These are phyloP conservation scores for Galagoides demidoff DNA, from an alignment of 2,797 vertebrate genomes.

Conservation along the genomic window DNA sequence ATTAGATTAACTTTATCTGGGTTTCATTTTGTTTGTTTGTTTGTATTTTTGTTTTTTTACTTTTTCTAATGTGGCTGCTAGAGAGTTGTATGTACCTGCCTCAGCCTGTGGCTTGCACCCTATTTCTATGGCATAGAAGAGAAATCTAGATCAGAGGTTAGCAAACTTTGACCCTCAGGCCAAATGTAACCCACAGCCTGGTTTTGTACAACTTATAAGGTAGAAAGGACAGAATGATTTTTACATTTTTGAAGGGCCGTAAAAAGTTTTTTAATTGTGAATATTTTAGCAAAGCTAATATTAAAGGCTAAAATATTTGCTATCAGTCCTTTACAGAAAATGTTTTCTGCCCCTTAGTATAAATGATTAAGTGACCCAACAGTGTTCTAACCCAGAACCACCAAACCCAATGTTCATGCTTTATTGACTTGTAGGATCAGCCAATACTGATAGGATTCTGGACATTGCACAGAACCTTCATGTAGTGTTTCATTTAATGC, in stretches of 20 bases:
- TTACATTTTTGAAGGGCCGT: constrained; percentile 14
- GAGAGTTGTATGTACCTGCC: not conserved
- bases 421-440: not conserved
- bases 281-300: not conserved
- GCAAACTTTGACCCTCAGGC: not conserved
- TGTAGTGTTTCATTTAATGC: not conserved
- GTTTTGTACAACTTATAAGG: not conserved
- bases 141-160: not conserved
- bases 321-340: not conserved
- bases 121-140: not conserved
- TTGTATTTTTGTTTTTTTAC: not conserved
- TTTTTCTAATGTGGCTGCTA: not conserved
- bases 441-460: not conserved
- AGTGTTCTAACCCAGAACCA: not conserved
- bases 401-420: no score
- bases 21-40: not conserved
- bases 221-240: not conserved
- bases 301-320: not conserved
- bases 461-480: not conserved
- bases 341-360: not conserved
- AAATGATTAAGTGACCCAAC: not conserved
- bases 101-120: not conserved
- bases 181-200: not conserved
- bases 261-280: not conserved
- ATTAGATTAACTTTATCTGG: not conserved